Conservation (phyloP, 2,797 vertebrate genomes). For the Heteromormyrus szaboi region DNA sequence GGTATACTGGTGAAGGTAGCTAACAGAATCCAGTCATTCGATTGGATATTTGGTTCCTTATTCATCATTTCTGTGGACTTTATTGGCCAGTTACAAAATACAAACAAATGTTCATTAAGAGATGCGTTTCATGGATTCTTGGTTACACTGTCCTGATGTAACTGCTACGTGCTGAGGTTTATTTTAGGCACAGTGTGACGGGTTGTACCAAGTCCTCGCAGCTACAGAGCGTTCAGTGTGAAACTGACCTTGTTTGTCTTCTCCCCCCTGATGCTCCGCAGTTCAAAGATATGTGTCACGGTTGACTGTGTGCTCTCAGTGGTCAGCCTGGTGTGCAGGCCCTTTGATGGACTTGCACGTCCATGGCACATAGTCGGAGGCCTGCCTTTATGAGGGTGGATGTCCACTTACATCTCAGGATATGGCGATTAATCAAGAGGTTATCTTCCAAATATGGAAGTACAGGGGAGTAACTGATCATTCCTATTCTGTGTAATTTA, state of each 20-base stretch:
- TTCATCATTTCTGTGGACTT: not conserved
- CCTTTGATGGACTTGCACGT: not conserved
- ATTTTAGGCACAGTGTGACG: not conserved
- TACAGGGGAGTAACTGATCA: not conserved
- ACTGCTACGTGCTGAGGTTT: not conserved
- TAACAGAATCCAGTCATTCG: not conserved
- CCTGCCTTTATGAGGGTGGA: not conserved
- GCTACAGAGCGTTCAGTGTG: not conserved
- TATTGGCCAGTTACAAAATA: not conserved
- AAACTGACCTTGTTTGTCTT: constrained; percentile 3
- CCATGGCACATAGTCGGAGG: not conserved
- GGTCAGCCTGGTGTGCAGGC: not conserved
- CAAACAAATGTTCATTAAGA: not conserved
- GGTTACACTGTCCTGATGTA: not conserved
- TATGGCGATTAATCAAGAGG: not conserved
- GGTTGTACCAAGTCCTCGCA: not conserved
- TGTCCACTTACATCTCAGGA: not conserved
- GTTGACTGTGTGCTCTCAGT: not conserved
- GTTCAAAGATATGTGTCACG: not conserved
- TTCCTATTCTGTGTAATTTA: not conserved
- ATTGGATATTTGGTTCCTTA: not conserved
- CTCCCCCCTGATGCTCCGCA: not conserved
- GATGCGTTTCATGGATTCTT: not conserved
- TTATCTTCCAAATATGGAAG: not conserved
- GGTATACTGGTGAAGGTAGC: not conserved